Evolutionary conservation across 2,113 vertebrate genomes (phyloP), one percentile per base, ranked within the genome.

Genomic region (Psittacus erithacus): DNA sequence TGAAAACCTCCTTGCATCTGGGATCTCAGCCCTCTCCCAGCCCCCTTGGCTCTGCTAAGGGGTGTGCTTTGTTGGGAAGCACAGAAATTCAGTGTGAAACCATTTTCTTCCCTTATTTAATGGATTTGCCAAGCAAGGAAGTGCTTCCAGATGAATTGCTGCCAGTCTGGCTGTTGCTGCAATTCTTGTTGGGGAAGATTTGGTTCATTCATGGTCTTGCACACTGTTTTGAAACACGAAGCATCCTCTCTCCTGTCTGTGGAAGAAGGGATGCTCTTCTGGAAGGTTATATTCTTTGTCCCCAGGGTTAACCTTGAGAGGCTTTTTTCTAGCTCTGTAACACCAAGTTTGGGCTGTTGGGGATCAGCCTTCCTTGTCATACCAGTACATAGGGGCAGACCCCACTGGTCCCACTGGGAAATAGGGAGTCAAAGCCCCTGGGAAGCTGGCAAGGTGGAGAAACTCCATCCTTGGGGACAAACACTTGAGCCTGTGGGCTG

Each of bases 141-240:
- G 86, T 93, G 91, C 87, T 87, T 89, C 69, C 84, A 78, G 77
- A 75, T 71, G 69, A 92, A 84, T 67, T 53, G 55, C 77, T 92
- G 89, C 69, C 43, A 18, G 33, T 80, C 75, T 95, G 95, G 91
- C 83, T 78, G 80, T 64, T 33, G n/a, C 39, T 75, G 69, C 49
- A 47, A 57, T 74, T 55, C 86, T 65, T 68, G 7, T 19, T 68
- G 82, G 60, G 81, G 68, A 60, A 78, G 77, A 41, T 81, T 67
- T 67, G 60, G 55, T 83, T 92, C 19, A 11, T 91, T 92, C 59
- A 9, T n/a, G 39, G 47, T 87, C 77, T 92, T 33, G 2, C 46
- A 67, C 69, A 14, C 33, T 2, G 7, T 33, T 73, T 52, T 75
- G 43, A 57, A 86, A 46, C 77, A 38, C 5, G 3, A 49, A 86